Conservation (phyloP, 2,113 vertebrate genomes). For the Crotalus tigris region DNA sequence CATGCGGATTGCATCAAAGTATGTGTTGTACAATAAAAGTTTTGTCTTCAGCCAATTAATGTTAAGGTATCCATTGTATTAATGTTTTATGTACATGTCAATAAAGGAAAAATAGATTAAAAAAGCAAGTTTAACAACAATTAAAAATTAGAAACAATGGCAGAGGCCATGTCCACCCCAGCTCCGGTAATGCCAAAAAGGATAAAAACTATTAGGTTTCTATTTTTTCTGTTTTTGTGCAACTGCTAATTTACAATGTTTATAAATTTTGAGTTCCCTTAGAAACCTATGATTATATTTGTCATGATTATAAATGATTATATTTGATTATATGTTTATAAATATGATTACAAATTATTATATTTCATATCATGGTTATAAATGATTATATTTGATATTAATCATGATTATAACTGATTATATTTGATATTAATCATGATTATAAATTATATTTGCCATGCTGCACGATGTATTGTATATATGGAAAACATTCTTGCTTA, state of each 20-base stretch:
- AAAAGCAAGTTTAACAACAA: background rate
- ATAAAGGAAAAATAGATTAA: background rate
- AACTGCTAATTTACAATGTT: background rate
- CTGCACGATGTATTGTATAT: background rate
- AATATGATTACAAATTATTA: background rate
- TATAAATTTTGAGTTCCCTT: background rate
- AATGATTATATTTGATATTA: background rate
- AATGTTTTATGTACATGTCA: background rate
- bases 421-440: background rate
- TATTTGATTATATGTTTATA: background rate
- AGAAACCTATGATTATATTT: background rate
- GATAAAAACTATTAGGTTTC: background rate
- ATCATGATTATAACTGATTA: background rate
- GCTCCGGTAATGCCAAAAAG: background rate
- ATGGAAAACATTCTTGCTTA: background rate
- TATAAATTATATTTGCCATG: background rate
- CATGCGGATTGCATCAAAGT: background rate
- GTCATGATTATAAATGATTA: background rate
- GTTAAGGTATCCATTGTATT: background rate
- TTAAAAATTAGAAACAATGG: background rate
- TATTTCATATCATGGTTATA: background rate
- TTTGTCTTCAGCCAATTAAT: background rate
- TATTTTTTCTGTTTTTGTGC: background rate
- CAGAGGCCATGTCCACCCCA: too few relatives aligned
- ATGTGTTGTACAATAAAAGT: background rate